These are phyloP conservation scores for Tridacna crocea DNA, from an alignment of 2,888 invertebrate species.

Conservation along the genomic window DNA sequence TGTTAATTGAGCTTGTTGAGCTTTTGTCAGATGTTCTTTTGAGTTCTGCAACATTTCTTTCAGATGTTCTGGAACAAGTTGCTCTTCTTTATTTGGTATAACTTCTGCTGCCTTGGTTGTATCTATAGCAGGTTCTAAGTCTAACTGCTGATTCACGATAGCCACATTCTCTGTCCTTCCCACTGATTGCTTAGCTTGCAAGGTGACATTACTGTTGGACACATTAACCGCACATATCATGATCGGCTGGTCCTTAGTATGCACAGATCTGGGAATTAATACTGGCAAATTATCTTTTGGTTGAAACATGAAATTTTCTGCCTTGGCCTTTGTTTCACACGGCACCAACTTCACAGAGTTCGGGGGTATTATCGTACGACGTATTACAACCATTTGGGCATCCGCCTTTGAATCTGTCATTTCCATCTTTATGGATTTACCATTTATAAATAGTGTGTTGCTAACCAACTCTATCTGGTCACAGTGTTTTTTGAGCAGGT, in stretches of 20 bases:
- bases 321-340: slow-evolving; percentile 1
- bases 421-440: neutral
- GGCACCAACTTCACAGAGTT: slow-evolving; percentile 15
- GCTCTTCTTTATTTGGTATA: neutral
- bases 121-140: neutral
- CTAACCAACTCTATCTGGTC: slow-evolving; percentile 20
- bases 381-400: slow-evolving; percentile 1
- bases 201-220: slow-evolving; percentile 1
- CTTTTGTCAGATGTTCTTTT: neutral
- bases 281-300: neutral
- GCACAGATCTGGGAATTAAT: slow-evolving; percentile 21
- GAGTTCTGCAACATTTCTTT: slow-evolving; percentile 25
- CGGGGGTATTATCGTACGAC: slow-evolving; percentile 18
- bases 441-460: neutral
- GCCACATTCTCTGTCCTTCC: neutral
- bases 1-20: neutral
- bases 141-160: neutral
- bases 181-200: slow-evolving; percentile 3
- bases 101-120: neutral
- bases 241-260: neutral
- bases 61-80: slow-evolving; percentile 35
- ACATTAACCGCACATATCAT: slow-evolving; percentile 26
- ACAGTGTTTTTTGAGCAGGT: too few species aligned
- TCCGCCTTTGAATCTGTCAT: neutral
- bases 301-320: neutral